A percentile compares a stretch with the other conserved stretches of the same genome.
Conservation (phyloP, 2,797 vertebrate genomes). For the Crypturellus tataupa region DNA sequence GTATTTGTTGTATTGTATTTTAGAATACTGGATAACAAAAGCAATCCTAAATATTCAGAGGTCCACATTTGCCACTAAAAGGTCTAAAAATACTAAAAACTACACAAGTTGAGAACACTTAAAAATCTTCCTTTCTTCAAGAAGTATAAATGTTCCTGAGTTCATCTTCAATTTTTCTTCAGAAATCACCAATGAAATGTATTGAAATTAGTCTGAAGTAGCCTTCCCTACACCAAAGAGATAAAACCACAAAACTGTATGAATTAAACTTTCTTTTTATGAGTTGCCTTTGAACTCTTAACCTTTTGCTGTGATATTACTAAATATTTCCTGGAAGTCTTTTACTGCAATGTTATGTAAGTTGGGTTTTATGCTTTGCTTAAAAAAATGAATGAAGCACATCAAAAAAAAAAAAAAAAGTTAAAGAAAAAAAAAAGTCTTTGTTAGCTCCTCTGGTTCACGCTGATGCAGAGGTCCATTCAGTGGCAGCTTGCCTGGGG, state of each 20-base stretch:
- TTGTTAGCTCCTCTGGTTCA: not conserved
- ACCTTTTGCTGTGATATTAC: not conserved
- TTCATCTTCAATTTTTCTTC: not conserved
- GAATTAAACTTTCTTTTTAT: not conserved
- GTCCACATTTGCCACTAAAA: not conserved
- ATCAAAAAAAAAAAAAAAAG: not conserved
- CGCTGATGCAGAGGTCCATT: not conserved
- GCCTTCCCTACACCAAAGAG: not conserved
- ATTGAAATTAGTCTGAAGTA: not conserved
- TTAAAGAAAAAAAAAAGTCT: not conserved
- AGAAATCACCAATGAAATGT: not conserved
- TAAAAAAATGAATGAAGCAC: not conserved
- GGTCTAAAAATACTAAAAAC: not conserved
- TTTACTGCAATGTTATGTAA: not conserved
- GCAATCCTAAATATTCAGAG: not conserved
- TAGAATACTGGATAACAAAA: not conserved
- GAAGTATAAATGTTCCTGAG: not conserved
- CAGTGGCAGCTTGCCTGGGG: slow-evolving; percentile 9
- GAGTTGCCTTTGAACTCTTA: slow-evolving; percentile 18
- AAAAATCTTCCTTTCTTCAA: not conserved
- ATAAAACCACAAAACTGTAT: not conserved
- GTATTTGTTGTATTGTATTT: not conserved
- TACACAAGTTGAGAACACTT: not conserved
- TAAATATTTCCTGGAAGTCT: not conserved
- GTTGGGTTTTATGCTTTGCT: not conserved